A percentile compares a stretch with the other conserved stretches of the same genome.
Conservation (phyloP, 2,797 vertebrate species). For the Lepidocolaptes lacrymiger region DNA sequence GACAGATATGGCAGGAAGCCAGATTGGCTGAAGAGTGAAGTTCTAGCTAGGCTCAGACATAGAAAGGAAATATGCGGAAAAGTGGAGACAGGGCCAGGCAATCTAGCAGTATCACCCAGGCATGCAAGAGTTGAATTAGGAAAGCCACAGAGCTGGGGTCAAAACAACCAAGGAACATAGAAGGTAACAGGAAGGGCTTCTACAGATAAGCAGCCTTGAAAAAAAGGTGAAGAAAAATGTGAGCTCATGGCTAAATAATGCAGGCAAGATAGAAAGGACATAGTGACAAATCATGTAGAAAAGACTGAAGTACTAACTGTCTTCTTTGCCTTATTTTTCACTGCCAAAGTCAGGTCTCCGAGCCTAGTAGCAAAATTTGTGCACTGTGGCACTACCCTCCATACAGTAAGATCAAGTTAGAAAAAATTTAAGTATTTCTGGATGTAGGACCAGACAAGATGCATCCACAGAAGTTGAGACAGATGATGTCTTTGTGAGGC, state of each 20-base stretch:
- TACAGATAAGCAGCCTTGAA: neutral
- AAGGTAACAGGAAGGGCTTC: neutral
- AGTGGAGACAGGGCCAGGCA: neutral
- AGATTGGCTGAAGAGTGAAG: neutral
- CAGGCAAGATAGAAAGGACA: neutral
- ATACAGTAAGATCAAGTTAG: neutral
- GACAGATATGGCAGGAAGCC: neutral
- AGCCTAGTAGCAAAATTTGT: neutral
- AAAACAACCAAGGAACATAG: neutral
- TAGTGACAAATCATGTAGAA: neutral
- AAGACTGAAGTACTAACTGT: neutral
- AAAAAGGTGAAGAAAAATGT: neutral
- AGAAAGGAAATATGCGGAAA: neutral
- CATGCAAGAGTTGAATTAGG: neutral
- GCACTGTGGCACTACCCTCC: neutral
- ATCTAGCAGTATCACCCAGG: neutral
- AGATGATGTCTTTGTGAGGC: neutral
- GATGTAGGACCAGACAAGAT: neutral
- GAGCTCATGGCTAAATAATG: neutral
- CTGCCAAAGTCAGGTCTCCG: neutral
- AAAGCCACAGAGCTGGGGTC: neutral
- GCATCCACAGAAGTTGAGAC: neutral
- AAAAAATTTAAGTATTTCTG: neutral
- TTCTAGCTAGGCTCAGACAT: neutral
- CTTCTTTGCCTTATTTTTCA: neutral